phyloP scores from a whole-genome alignment of 2,797 vertebrate genomes.

The Acestrorhynchus altus region DNA sequence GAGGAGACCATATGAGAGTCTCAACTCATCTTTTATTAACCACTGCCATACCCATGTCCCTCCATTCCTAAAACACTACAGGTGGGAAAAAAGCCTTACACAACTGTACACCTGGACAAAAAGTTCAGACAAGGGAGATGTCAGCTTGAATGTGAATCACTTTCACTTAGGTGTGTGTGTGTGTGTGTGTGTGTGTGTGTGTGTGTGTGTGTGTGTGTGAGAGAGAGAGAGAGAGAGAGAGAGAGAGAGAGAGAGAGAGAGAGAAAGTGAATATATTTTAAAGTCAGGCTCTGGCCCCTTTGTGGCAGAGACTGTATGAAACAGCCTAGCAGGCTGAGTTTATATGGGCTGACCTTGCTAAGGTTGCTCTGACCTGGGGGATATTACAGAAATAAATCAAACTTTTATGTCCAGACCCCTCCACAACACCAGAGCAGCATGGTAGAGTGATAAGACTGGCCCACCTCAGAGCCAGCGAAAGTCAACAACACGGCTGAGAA shows the following conservation, averaged over 20 bases:
- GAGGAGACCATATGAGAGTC: background rate
- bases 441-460: slow-evolving; percentile 46
- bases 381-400: slow-evolving; percentile 64
- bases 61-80: slow-evolving; percentile 8
- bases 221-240: too few relatives aligned
- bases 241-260: too few relatives aligned
- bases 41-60: background rate
- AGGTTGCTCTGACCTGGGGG: slow-evolving; percentile 57
- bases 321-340: slow-evolving; percentile 51
- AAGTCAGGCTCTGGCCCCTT: slow-evolving; percentile 21
- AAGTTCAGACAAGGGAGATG: slow-evolving; percentile 23
- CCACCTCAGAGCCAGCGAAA: slow-evolving; percentile 32
- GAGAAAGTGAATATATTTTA: slow-evolving; percentile 40
- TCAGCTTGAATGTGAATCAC: slow-evolving; percentile 22
- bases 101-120: slow-evolving; percentile 2
- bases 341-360: slow-evolving; percentile 58
- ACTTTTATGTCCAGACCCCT: slow-evolving; percentile 57
- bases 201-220: too few relatives aligned
- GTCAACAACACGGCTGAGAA: slow-evolving; percentile 17
- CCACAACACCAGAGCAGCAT: slow-evolving; percentile 36
- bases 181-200: too few relatives aligned
- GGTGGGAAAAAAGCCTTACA: slow-evolving; percentile 22
- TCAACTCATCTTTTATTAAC: background rate
- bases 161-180: slow-evolving; percentile 3
- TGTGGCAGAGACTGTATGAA: slow-evolving; percentile 37